Evolutionary conservation across 2,113 vertebrate species (phyloP), one percentile per base, ranked within the genome.

Genomic region (Eurypyga helias): DNA sequence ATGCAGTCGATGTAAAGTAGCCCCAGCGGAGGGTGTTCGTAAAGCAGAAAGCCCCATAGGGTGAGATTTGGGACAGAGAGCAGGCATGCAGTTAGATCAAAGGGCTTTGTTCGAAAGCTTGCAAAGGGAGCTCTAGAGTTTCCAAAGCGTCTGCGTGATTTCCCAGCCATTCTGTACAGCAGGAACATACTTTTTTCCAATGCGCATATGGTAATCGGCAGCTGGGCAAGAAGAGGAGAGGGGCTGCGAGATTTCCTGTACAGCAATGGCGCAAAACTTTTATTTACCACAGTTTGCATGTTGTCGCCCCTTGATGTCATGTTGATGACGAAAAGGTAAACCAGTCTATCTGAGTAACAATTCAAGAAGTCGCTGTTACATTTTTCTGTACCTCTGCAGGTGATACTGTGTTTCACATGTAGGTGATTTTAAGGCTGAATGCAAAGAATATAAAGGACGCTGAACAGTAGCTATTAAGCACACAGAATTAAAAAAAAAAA

Each of bases 381-480:
- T 66, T 73, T 93, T 85, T 57, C 93, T 92, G 87, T 84, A 76
- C 87, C 88, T 87, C 70, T 89, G 83, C 70, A 95, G 76, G 62
- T 61, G 83, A 96, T 36, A 26, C 61, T 71, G 49, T 25, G 49
- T 86, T 95, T 91, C 96, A 89, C 51, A 85, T 70, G 28, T 9
- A 77, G 71, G 38, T 87, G 83, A 83, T 92, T 80, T 78, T 54
- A 87, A 87, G 83, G 97, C 81, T 89, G 90, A 97, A 95, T 66
- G 67, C 75, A 64, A 91, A 97, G 97, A 96, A 96, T 91, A 90
- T 94, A 92, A 83, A 96, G 93, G 97, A 91, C 90, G 93, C 93
- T 91, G 95, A 96, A 91, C 51, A 96, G 95, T 91, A 87, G 82
- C 80, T 70, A 84, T 51, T 85, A 96, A 95, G 96, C 96, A 94